A percentile compares a stretch with the other conserved stretches of the same genome.
Evolutionary conservation across 1,140 invertebrate species (phyloP).

Genomic region (Drosophila simulans): DNA sequence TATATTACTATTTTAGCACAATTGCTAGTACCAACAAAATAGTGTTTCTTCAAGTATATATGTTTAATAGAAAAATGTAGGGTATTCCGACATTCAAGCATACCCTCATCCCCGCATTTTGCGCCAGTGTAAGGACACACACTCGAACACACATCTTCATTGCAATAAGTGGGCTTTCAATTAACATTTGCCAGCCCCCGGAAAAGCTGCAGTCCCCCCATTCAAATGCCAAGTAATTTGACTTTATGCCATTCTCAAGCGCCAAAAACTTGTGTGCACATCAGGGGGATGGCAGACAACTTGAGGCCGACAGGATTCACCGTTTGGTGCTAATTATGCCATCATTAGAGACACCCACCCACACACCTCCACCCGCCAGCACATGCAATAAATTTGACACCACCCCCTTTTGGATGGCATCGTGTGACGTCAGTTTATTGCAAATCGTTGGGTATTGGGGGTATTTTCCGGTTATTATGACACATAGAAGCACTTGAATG

Average conservation of each 20-base stretch:
- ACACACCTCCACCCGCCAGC: background rate
- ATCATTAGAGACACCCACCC: slow-evolving; percentile 62
- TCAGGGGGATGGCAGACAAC: background rate
- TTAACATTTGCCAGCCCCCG: slow-evolving; percentile 57
- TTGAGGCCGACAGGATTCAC: slow-evolving; percentile 18
- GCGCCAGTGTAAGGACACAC: background rate
- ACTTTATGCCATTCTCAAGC: slow-evolving; percentile 77
- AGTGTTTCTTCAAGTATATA: too few species aligned
- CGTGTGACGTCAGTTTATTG: slow-evolving; percentile 45
- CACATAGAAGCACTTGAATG: background rate
- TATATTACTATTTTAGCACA: too few species aligned
- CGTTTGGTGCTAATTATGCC: slow-evolving; percentile 77
- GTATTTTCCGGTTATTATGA: slow-evolving; percentile 40
- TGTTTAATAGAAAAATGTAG: too few species aligned
- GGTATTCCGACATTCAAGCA: too few species aligned
- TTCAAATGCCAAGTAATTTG: slow-evolving; percentile 57
- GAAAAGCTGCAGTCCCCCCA: background rate
- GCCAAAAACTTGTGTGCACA: slow-evolving; percentile 39
- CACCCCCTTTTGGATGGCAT: background rate
- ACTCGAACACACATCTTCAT: slow-evolving; percentile 47
- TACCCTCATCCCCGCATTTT: background rate
- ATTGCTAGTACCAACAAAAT: too few species aligned
- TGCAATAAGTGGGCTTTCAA: slow-evolving; percentile 78
- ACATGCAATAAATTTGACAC: slow-evolving; percentile 69
- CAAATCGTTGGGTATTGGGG: slow-evolving; percentile 42